Percentiles rank a stretch among this genome's conserved stretches.
These are phyloP conservation scores for Malthinus seriepunctatus DNA, from an alignment of 2,888 invertebrate genomes.

Conservation along the genomic window DNA sequence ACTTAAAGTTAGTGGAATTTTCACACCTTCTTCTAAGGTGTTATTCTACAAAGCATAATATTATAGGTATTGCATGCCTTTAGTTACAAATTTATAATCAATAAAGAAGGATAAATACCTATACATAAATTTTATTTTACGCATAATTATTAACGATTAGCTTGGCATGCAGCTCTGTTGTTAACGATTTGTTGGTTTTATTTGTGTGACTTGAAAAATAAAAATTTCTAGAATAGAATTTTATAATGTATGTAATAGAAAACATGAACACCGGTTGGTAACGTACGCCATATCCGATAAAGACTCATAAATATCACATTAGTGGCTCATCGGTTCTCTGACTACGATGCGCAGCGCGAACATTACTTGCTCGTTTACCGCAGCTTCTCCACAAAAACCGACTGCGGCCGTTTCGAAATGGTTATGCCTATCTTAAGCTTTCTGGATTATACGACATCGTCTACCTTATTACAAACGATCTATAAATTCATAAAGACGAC, in stretches of 20 bases:
- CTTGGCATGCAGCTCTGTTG: too few relatives aligned
- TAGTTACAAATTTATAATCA: too few relatives aligned
- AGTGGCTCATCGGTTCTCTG: conserved; percentile 48
- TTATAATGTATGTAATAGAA: conserved; percentile 46
- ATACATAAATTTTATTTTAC: too few relatives aligned
- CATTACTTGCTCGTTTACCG: conserved; percentile 53
- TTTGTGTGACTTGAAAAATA: too few relatives aligned
- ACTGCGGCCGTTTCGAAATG: conserved; percentile 41
- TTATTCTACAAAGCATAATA: too few relatives aligned
- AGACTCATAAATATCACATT: conserved; percentile 53
- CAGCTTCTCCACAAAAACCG: conserved; percentile 48
- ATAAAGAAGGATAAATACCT: too few relatives aligned
- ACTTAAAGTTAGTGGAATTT: too few relatives aligned
- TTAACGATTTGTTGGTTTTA: too few relatives aligned
- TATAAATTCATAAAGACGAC: conserved; percentile 25
- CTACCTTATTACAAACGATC: conserved; percentile 23
- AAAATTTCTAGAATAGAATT: background rate
- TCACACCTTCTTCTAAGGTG: too few relatives aligned
- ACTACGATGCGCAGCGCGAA: conserved; percentile 48
- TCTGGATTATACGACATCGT: conserved; percentile 26
- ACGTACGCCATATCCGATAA: conserved; percentile 47
- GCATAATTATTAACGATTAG: too few relatives aligned
- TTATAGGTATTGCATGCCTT: too few relatives aligned
- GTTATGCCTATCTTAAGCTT: conserved; percentile 37
- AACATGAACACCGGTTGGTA: conserved; percentile 40